These are phyloP conservation scores for Patella ulyssiponensis DNA, from an alignment of 2,888 invertebrate genomes.

Conservation along the genomic window DNA sequence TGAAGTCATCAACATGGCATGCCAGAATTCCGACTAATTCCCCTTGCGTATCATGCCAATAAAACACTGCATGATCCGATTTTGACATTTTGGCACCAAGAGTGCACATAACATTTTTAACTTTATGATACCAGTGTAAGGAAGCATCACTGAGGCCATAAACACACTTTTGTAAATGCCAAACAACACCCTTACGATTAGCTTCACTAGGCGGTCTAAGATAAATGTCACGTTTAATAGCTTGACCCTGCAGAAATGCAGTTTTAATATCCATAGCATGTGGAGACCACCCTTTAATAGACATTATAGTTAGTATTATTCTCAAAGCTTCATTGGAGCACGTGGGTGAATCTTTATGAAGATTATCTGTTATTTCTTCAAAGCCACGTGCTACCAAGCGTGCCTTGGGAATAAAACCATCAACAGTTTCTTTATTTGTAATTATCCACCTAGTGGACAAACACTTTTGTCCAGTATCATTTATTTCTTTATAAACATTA, in stretches of 20 bases:
- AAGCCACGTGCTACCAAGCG: conserved; percentile 25
- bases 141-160: conserved; percentile 31
- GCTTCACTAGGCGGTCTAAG: conserved; percentile 15
- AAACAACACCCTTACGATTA: background rate
- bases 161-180: conserved; percentile 21
- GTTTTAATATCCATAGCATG: conserved; percentile 22
- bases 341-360: conserved; percentile 19
- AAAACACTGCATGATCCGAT: conserved; percentile 24
- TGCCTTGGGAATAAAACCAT: conserved; percentile 15
- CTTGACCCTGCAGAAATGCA: conserved; percentile 17
- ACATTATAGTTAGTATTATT: conserved; percentile 17
- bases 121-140: conserved; percentile 20
- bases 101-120: background rate
- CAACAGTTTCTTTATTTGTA: conserved; percentile 15
- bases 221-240: background rate
- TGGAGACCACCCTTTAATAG: conserved; percentile 4
- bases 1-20: conserved; percentile 29
- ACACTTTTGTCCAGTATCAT: conserved; percentile 21
- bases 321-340: conserved; percentile 18
- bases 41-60: background rate
- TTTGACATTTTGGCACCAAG: conserved; percentile 11
- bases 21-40: conserved; percentile 19
- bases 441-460: conserved; percentile 19
- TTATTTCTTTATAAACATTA: conserved; percentile 18
- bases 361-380: conserved; percentile 19